Percentiles rank a stretch among this genome's conserved stretches.
Conservation (phyloP, 2,113 vertebrate genomes). For the Erythrocercus mccallii region DNA sequence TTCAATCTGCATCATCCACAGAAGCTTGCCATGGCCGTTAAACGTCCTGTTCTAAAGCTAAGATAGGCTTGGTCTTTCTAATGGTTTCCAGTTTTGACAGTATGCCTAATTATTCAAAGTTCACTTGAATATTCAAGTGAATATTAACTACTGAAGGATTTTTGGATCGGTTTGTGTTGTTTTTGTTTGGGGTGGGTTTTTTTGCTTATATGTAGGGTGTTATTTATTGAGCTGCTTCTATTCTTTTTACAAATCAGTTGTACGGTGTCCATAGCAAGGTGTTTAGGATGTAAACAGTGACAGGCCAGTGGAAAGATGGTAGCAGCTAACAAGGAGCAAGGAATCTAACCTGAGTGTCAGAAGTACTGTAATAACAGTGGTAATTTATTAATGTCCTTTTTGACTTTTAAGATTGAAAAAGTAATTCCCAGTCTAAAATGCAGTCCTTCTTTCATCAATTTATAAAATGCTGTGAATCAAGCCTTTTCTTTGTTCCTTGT, state of each 20-base stretch:
- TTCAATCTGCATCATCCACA: neutral
- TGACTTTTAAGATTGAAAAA: neutral
- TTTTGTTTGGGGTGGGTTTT: neutral
- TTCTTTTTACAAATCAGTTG: neutral
- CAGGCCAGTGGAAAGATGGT: neutral
- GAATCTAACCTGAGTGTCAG: neutral
- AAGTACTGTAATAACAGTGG: neutral
- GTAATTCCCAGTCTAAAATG: neutral
- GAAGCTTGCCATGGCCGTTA: neutral
- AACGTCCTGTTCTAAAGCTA: neutral
- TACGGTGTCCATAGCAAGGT: neutral
- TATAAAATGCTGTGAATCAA: neutral
- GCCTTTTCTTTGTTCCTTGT: neutral
- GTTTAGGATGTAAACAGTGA: neutral
- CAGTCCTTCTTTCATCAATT: neutral
- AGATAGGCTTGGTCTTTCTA: neutral
- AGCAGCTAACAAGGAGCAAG: neutral
- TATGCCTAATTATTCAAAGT: neutral
- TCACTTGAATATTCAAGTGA: too few relatives aligned
- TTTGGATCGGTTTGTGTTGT: neutral
- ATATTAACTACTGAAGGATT: neutral
- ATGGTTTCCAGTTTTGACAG: neutral
- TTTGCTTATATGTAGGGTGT: neutral
- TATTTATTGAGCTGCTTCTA: neutral
- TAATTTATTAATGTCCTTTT: neutral